phyloP scores from a whole-genome alignment of 2,797 vertebrate species.

The Gila robusta region DNA sequence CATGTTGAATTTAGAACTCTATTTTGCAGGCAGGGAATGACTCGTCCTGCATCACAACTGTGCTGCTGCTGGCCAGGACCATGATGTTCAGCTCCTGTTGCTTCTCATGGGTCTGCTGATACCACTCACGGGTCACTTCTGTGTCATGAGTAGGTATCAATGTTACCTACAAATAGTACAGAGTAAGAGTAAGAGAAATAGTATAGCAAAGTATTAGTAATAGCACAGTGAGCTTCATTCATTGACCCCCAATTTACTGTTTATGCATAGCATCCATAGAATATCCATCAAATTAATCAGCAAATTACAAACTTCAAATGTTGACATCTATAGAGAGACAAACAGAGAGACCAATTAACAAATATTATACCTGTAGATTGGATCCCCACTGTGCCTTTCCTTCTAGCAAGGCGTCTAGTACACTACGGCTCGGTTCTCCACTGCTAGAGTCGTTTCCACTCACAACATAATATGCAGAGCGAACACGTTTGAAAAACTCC shows the following conservation, averaged over 20 bases:
- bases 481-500: constrained; percentile 95
- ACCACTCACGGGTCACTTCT: constrained; percentile 97
- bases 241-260: not conserved
- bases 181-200: constrained; percentile 2
- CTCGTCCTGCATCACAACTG: constrained; percentile 99
- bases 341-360: not conserved
- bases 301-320: constrained; percentile 8
- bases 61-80: constrained; percentile 99
- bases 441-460: constrained; percentile 92
- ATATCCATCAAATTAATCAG: not conserved
- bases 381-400: constrained; percentile 98
- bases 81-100: constrained; percentile 98
- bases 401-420: constrained; percentile 93
- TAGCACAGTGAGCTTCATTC: not conserved
- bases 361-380: constrained; percentile 90
- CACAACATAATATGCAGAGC: constrained; percentile 96
- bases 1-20: constrained; percentile 86
- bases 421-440: constrained; percentile 90
- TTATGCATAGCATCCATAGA: constrained; percentile 6
- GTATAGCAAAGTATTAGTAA: not conserved
- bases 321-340: not conserved
- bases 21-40: constrained; percentile 99
- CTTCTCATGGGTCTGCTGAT: constrained; percentile 97
- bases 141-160: constrained; percentile 98
- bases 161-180: constrained; percentile 85